A percentile compares a stretch with the other conserved stretches of the same genome.
Conservation (phyloP, 1,140 invertebrate genomes). For the Aphaenogaster rudis region DNA sequence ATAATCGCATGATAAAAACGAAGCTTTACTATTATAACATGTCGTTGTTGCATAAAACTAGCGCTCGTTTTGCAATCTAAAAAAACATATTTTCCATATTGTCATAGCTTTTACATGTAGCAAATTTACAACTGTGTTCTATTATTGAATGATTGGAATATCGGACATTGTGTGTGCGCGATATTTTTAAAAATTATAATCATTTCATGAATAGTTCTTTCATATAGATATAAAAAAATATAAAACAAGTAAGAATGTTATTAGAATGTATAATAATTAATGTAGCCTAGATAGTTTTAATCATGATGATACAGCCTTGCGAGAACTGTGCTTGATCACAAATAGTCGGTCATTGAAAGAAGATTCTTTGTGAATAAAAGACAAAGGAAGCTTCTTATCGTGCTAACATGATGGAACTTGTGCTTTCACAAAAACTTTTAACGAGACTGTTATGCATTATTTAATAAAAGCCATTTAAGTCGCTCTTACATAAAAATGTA, state of each 20-base stretch:
- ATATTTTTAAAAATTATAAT: constrained; percentile 2
- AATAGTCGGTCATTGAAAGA: constrained; percentile 14
- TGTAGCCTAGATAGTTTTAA: not conserved
- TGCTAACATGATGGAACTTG: not conserved
- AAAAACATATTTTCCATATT: not conserved
- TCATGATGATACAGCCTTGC: not conserved
- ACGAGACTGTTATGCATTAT: not conserved
- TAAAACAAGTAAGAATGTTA: not conserved
- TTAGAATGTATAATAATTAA: not conserved
- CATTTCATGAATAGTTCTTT: not conserved
- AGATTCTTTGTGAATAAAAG: constrained; percentile 20
- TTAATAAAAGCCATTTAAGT: constrained; percentile 10
- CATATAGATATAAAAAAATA: not conserved
- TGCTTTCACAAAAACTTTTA: constrained; percentile 9
- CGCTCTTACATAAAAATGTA: not conserved
- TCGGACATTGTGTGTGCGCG: not conserved
- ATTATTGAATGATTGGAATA: not conserved
- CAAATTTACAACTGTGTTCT: not conserved
- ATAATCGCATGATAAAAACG: not conserved
- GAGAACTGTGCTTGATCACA: not conserved
- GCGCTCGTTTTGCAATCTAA: not conserved
- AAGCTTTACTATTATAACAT: constrained; percentile 20
- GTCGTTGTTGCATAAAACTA: not conserved
- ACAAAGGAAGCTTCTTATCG: constrained; percentile 4
- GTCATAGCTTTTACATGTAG: not conserved